A percentile compares a stretch with the other conserved stretches of the same genome.
Evolutionary conservation across 2,888 invertebrate species (phyloP).

Genomic region (Drymonia ruficornis): DNA sequence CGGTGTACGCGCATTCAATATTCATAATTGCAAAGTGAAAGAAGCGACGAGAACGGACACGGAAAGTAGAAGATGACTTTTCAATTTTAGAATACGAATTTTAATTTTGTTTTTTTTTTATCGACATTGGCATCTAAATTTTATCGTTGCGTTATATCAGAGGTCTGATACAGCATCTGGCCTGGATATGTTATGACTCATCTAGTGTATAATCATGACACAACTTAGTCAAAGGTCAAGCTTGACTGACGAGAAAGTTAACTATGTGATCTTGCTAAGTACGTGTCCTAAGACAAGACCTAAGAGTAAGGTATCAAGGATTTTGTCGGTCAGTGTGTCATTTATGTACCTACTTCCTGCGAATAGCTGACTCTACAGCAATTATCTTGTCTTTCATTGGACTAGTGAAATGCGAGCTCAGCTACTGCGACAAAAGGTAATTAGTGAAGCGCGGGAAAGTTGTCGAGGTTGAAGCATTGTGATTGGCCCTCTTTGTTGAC

Average conservation of each 20-base stretch:
- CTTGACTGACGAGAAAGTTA: slow-evolving; percentile 52
- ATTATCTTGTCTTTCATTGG: slow-evolving; percentile 54
- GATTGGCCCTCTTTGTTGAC: slow-evolving; percentile 46
- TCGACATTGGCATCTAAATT: slow-evolving; percentile 22
- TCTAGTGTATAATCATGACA: slow-evolving; percentile 22
- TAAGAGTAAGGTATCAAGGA: slow-evolving; percentile 57
- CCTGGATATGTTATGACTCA: slow-evolving; percentile 34
- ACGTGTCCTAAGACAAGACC: slow-evolving; percentile 58
- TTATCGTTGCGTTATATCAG: slow-evolving; percentile 22
- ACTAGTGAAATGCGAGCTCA: slow-evolving; percentile 27
- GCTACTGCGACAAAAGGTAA: slow-evolving; percentile 34
- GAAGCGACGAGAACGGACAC: slow-evolving; percentile 43
- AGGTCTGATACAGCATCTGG: slow-evolving; percentile 12
- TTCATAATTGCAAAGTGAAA: slow-evolving; percentile 70
- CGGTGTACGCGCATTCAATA: slow-evolving; percentile 67
- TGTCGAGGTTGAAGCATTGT: slow-evolving; percentile 46
- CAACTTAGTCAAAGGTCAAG: slow-evolving; percentile 18
- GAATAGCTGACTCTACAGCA: slow-evolving; percentile 41
- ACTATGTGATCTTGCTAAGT: slow-evolving; percentile 46
- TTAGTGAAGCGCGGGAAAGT: slow-evolving; percentile 60
- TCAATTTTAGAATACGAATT: slow-evolving; percentile 23
- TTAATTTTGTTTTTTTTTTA: slow-evolving; percentile 19
- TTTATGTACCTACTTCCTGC: slow-evolving; percentile 42
- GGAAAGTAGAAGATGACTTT: slow-evolving; percentile 41
- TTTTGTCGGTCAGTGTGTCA: slow-evolving; percentile 71